These are phyloP conservation scores for Eupithecia tripunctaria DNA, from an alignment of 2,888 invertebrate species.

Conservation along the genomic window DNA sequence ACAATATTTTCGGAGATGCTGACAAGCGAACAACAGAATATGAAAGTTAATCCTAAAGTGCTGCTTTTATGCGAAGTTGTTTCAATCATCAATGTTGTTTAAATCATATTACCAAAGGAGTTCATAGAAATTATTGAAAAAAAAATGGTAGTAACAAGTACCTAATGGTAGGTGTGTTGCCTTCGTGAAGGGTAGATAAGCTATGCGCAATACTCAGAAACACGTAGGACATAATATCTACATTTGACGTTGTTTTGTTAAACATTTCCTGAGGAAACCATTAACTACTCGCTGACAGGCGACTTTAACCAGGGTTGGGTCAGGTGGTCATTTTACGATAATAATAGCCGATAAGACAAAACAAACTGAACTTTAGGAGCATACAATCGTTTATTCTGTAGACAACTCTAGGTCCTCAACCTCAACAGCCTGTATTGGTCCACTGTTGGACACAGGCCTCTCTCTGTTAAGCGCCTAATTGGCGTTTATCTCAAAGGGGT, in stretches of 20 bases:
- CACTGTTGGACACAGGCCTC: too few species aligned
- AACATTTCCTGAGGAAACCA: conserved; percentile 34
- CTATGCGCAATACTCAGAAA: conserved; percentile 20
- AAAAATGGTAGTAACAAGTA: not conserved
- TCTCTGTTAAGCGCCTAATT: too few species aligned
- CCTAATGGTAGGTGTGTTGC: not conserved
- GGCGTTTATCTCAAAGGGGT: too few species aligned
- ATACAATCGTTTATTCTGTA: conserved; percentile 1
- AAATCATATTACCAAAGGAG: too few species aligned
- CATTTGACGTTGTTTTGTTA: conserved; percentile 22
- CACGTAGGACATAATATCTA: not conserved
- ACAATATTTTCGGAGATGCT: too few species aligned
- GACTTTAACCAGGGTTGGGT: conserved; percentile 6
- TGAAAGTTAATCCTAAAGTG: too few species aligned
- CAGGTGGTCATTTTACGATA: conserved; percentile 19
- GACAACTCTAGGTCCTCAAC: conserved; percentile 29
- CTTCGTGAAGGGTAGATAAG: conserved; percentile 25
- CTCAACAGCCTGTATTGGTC: too few species aligned
- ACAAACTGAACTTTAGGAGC: not conserved
- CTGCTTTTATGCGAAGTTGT: too few species aligned
- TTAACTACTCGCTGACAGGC: conserved; percentile 17
- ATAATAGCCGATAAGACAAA: conserved; percentile 1
- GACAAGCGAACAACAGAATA: too few species aligned
- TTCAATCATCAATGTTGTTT: too few species aligned
- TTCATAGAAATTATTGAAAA: not conserved